Evolutionary conservation across 2,888 invertebrate genomes (phyloP), one percentile per base, ranked within the genome.

Genomic region (Drosophila setosimentum): DNA sequence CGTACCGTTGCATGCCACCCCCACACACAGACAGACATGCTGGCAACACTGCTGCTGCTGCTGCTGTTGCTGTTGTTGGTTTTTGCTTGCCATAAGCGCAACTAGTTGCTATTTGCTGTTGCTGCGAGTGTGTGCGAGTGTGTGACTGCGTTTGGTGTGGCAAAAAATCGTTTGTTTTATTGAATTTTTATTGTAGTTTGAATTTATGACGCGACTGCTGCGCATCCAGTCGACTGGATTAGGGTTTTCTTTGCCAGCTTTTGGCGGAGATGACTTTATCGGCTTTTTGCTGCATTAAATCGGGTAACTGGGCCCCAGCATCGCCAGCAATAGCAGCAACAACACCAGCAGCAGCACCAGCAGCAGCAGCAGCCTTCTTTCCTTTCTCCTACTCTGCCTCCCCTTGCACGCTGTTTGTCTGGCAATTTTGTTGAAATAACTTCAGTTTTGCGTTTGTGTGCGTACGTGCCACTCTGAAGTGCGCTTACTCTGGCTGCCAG

Each of bases 151-250:
- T 40, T 57, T 57, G 40, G 55, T 71, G 67, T 67, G 71, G 59
- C 64, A 70, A 79, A 81, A 78, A 78, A 81, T 73, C 81, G 89
- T 89, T 91, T 89, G 83, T 91, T 91, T 91, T 90, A 91, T 91
- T 91, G 90, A 91, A 91, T 91, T 91, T 91, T 91, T 91, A 91
- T 91, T 91, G 87, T 89, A 83, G 86, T 87, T 89, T 87, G 92
- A 90, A 91, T 91, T 91, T 91, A 91, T 91, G 91, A 89, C 81
- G 89, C 82, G 77, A 57, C 68, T 59, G 70, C 75, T 57, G 61
- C 66, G 64, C 74, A 58, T 55, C 60, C 73, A 68, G 84, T 78
- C 79, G 76, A 90, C 90, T 88, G 88, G 86, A 89, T 86, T 89
- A 86, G 88, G 90, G 86, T 73, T 85, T 85, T 81, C 73, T 69